Evolutionary conservation across 2,797 vertebrate genomes (phyloP).

Genomic region (Neostethus bicornis): DNA sequence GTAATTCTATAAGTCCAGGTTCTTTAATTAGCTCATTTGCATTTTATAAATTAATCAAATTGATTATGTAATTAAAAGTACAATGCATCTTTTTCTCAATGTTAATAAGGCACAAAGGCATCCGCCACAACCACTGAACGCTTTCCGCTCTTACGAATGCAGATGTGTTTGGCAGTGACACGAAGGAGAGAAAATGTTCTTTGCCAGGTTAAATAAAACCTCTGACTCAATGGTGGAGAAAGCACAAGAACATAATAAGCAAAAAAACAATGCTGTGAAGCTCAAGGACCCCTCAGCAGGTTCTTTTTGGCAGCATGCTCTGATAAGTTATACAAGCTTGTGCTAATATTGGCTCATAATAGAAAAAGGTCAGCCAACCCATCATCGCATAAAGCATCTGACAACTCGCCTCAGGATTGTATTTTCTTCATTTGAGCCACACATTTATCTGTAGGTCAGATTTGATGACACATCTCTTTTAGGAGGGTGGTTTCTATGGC

Average conservation of each 20-base stretch:
- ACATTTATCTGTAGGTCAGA: conserved; percentile 39
- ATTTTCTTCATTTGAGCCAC: conserved; percentile 44
- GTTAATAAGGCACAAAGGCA: conserved; percentile 22
- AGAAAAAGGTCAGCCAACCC: conserved; percentile 69
- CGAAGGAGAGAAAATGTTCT: conserved; percentile 50
- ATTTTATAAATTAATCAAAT: conserved; percentile 83
- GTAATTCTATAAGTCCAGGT: conserved; percentile 82
- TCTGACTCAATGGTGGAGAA: conserved; percentile 62
- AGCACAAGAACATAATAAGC: conserved; percentile 43
- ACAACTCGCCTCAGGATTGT: conserved; percentile 52
- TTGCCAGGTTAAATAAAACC: conserved; percentile 71
- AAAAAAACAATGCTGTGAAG: conserved; percentile 26
- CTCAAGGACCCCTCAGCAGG: conserved; percentile 52
- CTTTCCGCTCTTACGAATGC: conserved; percentile 38
- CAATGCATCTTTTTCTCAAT: conserved; percentile 73
- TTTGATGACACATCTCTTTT: conserved; percentile 43
- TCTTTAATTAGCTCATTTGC: conserved; percentile 82
- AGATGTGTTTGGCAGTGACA: conserved; percentile 58
- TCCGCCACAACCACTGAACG: neutral
- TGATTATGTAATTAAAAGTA: conserved; percentile 80
- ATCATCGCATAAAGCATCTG: conserved; percentile 45
- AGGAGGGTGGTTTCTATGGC: conserved; percentile 19
- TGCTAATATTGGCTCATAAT: conserved; percentile 68
- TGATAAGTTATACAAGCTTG: conserved; percentile 69
- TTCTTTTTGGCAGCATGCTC: conserved; percentile 63